phyloP scores from a whole-genome alignment of 2,113 vertebrate genomes.

The Cyprichromis sp. region DNA sequence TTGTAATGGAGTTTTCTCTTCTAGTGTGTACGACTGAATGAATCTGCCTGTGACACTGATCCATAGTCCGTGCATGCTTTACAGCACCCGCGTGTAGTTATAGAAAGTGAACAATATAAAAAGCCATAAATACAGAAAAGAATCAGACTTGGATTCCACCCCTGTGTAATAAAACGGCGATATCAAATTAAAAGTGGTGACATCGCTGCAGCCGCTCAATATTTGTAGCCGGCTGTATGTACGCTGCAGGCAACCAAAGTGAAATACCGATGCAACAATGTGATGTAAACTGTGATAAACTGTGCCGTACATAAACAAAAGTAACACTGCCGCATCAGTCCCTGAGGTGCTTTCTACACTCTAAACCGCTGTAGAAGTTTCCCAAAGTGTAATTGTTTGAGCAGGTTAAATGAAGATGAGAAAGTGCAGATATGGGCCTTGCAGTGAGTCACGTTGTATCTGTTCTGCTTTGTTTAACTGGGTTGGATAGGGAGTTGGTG shows the following conservation, averaged over 20 bases:
- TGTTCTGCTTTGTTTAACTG: not conserved
- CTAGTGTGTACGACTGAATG: not conserved
- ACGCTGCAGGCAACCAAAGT: slow-evolving; percentile 8
- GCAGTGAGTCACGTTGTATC: not conserved
- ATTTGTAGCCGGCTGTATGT: not conserved
- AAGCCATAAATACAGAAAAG: slow-evolving; percentile 19
- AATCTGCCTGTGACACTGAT: not conserved
- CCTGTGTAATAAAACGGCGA: not conserved
- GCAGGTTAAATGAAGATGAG: slow-evolving; percentile 24
- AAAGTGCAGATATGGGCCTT: not conserved
- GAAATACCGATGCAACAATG: slow-evolving; percentile 19
- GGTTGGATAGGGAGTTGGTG: not conserved
- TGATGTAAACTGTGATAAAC: slow-evolving; percentile 32
- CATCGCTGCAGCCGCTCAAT: not conserved
- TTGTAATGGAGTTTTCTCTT: not conserved
- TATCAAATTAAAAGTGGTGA: not conserved
- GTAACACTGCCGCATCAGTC: not conserved
- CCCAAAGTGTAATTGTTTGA: not conserved
- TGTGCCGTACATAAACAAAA: not conserved
- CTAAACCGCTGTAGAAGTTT: not conserved
- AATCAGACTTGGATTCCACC: not conserved
- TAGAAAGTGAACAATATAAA: not conserved
- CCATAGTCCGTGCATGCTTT: not conserved
- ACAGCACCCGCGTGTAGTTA: not conserved
- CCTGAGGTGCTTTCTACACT: not conserved